Conservation (phyloP, 2,888 invertebrate species). For the Leptodirus hochenwartii region DNA sequence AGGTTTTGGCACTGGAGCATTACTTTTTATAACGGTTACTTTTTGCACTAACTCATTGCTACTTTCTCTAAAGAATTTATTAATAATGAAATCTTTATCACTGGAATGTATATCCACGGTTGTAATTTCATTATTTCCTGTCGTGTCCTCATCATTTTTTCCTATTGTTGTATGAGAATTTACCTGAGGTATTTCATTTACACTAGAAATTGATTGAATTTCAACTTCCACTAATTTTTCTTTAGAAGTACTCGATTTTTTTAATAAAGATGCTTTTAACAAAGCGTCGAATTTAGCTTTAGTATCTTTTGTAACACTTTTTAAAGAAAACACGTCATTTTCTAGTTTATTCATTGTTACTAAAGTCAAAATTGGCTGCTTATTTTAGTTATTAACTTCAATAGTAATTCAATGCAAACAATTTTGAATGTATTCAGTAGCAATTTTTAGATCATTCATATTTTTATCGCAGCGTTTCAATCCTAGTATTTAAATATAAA, state of each 20-base stretch:
- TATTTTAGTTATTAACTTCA: too few relatives aligned
- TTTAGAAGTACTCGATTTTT: slow-evolving; percentile 11
- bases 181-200: slow-evolving; percentile 6
- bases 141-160: slow-evolving; percentile 6
- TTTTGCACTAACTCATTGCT: slow-evolving; percentile 6
- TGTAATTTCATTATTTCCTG: neutral
- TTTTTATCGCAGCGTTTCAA: too few relatives aligned
- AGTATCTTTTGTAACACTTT: slow-evolving; percentile 18
- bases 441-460: too few relatives aligned
- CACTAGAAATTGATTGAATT: neutral
- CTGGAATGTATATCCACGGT: slow-evolving; percentile 2
- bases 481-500: too few relatives aligned
- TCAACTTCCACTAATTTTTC: slow-evolving; percentile 9
- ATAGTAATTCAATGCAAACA: too few relatives aligned
- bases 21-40: slow-evolving; percentile 7
- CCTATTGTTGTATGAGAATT: slow-evolving; percentile 8
- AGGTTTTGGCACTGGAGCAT: slow-evolving; percentile 19
- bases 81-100: slow-evolving; percentile 16
- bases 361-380: too few relatives aligned
- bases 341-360: too few relatives aligned
- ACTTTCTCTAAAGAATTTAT: slow-evolving; percentile 17
- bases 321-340: too few relatives aligned
- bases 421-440: too few relatives aligned
- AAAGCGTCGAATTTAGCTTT: slow-evolving; percentile 20
- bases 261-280: slow-evolving; percentile 17